Evolutionary conservation across 1,140 invertebrate species (phyloP).

Genomic region (Pseudobourletiella spinata): DNA sequence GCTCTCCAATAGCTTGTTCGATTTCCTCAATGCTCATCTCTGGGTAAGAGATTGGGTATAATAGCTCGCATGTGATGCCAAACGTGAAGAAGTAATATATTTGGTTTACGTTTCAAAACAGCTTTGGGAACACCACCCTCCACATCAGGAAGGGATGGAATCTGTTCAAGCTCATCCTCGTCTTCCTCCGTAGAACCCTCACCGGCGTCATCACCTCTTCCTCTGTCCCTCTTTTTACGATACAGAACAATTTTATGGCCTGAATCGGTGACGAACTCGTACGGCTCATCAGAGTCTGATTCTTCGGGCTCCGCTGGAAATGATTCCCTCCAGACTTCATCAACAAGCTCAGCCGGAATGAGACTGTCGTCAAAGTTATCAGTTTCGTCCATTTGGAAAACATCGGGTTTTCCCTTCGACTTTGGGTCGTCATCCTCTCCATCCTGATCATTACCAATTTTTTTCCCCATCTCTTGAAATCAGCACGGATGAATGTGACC

Average conservation of each 20-base stretch:
- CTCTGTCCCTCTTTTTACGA: not conserved
- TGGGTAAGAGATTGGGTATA: too few relatives aligned
- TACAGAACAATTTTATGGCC: not conserved
- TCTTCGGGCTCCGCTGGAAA: not conserved
- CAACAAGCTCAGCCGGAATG: not conserved
- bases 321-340: not conserved
- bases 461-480: too few relatives aligned
- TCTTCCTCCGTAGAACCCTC: not conserved
- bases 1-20: not conserved
- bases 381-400: too few relatives aligned
- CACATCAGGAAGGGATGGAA: not conserved
- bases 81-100: too few relatives aligned
- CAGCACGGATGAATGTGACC: too few relatives aligned
- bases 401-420: too few relatives aligned
- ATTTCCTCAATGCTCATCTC: slow-evolving; percentile 5
- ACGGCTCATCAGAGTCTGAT: not conserved
- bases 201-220: not conserved
- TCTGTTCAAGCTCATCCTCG: not conserved
- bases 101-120: not conserved
- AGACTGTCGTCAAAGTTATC: slow-evolving; percentile 5
- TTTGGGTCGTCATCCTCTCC: too few relatives aligned
- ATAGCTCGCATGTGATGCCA: not conserved
- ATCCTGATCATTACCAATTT: too few relatives aligned
- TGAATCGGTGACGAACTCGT: not conserved
- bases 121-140: slow-evolving; percentile 3